Evolutionary conservation across 2,113 vertebrate species (phyloP), one percentile per base, ranked within the genome.

Genomic region (Barnardius zonarius): DNA sequence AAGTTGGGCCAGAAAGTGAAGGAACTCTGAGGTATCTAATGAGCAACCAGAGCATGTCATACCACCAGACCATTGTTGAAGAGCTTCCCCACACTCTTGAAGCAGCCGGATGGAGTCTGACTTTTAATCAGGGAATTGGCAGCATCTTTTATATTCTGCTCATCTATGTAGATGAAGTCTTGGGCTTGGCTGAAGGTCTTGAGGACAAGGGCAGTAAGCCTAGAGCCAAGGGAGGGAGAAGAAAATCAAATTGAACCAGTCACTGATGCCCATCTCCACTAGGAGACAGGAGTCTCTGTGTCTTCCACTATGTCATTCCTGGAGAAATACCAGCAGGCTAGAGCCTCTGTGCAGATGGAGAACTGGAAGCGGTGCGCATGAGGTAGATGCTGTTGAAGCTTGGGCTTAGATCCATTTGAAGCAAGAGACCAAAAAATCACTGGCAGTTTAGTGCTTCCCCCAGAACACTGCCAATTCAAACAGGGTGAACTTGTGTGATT

Each of bases 1-100:
- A 86, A 33, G 62, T 14, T 67, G 8, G 30, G 39, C 13, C 24
- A 59, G 24, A 67, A 83, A 59, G 39, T 33, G 43, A 95, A 84
- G 49, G 19, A 57, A 31, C 17, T 85, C 33, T 78, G 51, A 86
- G 43, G 61, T 76, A 82, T 24, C 30, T 75, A 84, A 57, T 44
- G 31, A 89, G 35, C 16, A 44, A 24, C 35, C 52, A 88, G 51
- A 27, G 49, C 13, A 75, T 35, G 8, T 24, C 72, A 86, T 94
- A 98, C 98, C 97, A 98, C 98, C 59, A 98, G 90, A 69, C 96
- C 97, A 17, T 97, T 98, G 88, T 98, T 97, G 93, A 98, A 96
- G 64, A 98, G 96, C 39, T 97, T 98, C 13, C 98, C 98, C 23
- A 96, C 86, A 23, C 95, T 97, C 76, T 64, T 96, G 96, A 98